A percentile compares a stretch with the other conserved stretches of the same genome.
phyloP scores from a whole-genome alignment of 2,888 invertebrate genomes.

The Thyatira batis region DNA sequence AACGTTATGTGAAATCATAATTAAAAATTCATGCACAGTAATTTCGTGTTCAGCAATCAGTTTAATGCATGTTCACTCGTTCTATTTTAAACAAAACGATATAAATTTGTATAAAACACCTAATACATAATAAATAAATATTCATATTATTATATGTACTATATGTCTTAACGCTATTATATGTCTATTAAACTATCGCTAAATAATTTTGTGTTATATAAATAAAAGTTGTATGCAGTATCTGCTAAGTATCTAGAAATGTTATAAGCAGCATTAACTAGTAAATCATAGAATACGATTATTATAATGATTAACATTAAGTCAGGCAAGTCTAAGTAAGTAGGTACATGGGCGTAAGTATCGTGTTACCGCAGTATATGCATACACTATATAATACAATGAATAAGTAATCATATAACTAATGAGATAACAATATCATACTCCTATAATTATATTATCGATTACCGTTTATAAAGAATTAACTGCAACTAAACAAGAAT shows the following conservation, averaged over 20 bases:
- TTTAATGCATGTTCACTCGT: conserved; percentile 69
- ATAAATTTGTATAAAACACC: conserved; percentile 9
- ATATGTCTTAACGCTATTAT: background rate
- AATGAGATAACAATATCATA: background rate
- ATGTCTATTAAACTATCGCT: background rate
- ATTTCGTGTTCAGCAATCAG: conserved; percentile 48
- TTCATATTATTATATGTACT: background rate
- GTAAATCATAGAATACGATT: background rate
- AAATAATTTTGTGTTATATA: background rate
- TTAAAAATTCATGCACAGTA: conserved; percentile 65
- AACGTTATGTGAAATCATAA: conserved; percentile 47
- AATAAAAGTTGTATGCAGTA: background rate
- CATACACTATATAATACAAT: background rate
- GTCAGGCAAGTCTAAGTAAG: background rate
- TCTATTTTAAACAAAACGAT: conserved; percentile 36
- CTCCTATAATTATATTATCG: too few species aligned
- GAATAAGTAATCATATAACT: background rate
- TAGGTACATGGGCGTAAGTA: background rate
- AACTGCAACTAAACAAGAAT: too few species aligned
- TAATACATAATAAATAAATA: too few species aligned
- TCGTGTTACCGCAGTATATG: background rate
- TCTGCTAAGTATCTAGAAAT: background rate
- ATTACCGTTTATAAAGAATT: too few species aligned
- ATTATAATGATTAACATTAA: background rate
- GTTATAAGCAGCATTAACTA: too few species aligned